These are phyloP conservation scores for Apodemus speciosus DNA, from an alignment of 2,113 vertebrate genomes.

Conservation along the genomic window DNA sequence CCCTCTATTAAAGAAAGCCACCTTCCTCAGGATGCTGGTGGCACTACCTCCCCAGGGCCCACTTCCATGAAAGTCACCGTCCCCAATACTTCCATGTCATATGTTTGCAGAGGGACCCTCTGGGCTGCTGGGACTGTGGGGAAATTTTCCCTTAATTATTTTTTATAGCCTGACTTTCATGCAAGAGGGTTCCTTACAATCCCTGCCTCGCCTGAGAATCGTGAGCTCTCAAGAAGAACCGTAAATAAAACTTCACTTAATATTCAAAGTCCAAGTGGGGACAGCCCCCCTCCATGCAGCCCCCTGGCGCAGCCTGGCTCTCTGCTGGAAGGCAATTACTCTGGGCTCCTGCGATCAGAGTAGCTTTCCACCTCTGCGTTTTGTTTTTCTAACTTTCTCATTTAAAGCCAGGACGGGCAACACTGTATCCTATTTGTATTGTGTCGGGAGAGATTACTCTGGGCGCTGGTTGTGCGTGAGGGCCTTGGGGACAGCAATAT, in stretches of 20 bases:
- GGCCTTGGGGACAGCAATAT: background rate
- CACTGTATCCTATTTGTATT: background rate
- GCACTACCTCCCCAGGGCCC: background rate
- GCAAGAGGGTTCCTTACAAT: slow-evolving; percentile 64
- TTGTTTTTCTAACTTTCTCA: slow-evolving; percentile 62
- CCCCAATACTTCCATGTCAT: background rate
- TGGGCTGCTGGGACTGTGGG: slow-evolving; percentile 40
- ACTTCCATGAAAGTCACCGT: background rate
- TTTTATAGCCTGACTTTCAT: slow-evolving; percentile 68
- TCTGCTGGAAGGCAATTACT: slow-evolving; percentile 17
- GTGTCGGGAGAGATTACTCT: background rate
- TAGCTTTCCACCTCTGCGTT: background rate
- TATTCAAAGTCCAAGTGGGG: slow-evolving; percentile 13
- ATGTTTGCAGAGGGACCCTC: slow-evolving; percentile 2
- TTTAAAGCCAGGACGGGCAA: slow-evolving; percentile 6
- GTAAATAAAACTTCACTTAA: slow-evolving; percentile 77
- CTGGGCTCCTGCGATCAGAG: slow-evolving; percentile 9
- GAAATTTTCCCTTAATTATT: slow-evolving; percentile 77
- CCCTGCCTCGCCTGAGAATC: slow-evolving; percentile 65
- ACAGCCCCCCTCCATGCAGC: background rate
- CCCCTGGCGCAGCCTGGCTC: background rate
- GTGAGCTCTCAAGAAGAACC: slow-evolving; percentile 54
- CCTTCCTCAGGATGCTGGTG: background rate
- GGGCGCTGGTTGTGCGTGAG: rapidly evolving
- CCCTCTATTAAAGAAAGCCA: no score